phyloP scores from a whole-genome alignment of 53 echinoderm and acorn worm species.

The Paracentrotus lividus region DNA sequence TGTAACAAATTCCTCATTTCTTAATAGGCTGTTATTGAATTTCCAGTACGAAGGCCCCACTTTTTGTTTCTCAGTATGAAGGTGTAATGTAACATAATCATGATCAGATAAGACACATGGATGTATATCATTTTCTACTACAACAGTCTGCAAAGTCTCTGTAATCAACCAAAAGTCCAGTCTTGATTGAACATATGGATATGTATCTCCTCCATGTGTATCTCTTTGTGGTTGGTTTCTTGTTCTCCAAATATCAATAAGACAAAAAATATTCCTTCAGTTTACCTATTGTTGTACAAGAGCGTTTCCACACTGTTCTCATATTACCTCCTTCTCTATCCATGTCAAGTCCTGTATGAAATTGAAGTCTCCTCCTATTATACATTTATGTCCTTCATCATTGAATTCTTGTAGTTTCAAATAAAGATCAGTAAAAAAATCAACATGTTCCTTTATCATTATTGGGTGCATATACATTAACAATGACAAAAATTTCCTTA shows the following conservation, averaged over 20 bases:
- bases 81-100: not conserved
- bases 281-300: not conserved
- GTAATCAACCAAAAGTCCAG: no score
- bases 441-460: constrained; percentile 28
- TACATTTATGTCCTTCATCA: constrained; percentile 18
- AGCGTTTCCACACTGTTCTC: constrained; percentile 36
- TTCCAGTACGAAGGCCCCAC: no score
- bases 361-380: not conserved
- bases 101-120: no score
- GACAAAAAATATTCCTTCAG: not conserved
- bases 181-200: constrained; percentile 21
- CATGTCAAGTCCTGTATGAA: constrained; percentile 10
- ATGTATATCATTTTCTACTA: no score
- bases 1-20: not conserved
- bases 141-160: not conserved
- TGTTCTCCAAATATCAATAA: constrained; percentile 26
- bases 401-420: constrained; percentile 5
- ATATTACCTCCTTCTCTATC: constrained; percentile 29
- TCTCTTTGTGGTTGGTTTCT: constrained; percentile 5
- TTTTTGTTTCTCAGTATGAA: not conserved
- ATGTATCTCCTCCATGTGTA: no score
- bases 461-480: constrained; percentile 32
- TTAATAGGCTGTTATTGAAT: no score
- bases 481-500: not conserved
- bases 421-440: not conserved